Evolutionary conservation across 1,140 invertebrate species (phyloP).

Genomic region (Danaus melanippus): DNA sequence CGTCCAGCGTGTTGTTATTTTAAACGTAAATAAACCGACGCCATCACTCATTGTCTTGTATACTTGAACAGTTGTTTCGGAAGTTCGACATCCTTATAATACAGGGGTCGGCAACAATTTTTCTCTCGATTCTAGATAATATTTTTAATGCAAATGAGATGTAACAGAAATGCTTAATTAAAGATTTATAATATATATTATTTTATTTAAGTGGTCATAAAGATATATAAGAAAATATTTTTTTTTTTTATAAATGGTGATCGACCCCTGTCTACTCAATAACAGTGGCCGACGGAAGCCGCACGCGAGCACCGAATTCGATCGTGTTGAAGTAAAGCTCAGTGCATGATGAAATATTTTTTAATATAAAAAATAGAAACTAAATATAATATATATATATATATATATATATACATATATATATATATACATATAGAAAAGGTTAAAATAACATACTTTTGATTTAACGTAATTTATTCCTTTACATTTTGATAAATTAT

Average conservation of each 20-base stretch:
- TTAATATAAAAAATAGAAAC: neutral
- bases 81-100: slow-evolving; percentile 57
- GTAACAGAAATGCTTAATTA: too few species aligned
- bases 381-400: too few species aligned
- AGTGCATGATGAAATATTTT: slow-evolving; percentile 9
- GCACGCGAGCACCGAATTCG: slow-evolving; percentile 45
- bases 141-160: too few species aligned
- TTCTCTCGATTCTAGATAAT: neutral
- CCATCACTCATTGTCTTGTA: slow-evolving; percentile 61
- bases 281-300: slow-evolving; percentile 34
- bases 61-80: slow-evolving; percentile 60
- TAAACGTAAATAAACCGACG: slow-evolving; percentile 48
- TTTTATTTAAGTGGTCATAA: neutral
- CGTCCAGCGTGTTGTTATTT: slow-evolving; percentile 33
- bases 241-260: slow-evolving; percentile 11
- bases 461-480: too few species aligned
- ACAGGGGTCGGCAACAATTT: slow-evolving; percentile 32
- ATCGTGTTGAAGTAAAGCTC: slow-evolving; percentile 30
- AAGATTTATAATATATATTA: neutral
- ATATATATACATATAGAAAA: too few species aligned
- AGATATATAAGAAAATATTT: neutral
- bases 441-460: too few species aligned
- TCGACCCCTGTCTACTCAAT: slow-evolving; percentile 12
- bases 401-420: too few species aligned
- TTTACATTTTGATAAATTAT: too few species aligned